Percentiles rank a stretch among this genome's conserved stretches.
phyloP scores from a whole-genome alignment of 2,113 vertebrate species.

The Ornithorhynchus anatinus region DNA sequence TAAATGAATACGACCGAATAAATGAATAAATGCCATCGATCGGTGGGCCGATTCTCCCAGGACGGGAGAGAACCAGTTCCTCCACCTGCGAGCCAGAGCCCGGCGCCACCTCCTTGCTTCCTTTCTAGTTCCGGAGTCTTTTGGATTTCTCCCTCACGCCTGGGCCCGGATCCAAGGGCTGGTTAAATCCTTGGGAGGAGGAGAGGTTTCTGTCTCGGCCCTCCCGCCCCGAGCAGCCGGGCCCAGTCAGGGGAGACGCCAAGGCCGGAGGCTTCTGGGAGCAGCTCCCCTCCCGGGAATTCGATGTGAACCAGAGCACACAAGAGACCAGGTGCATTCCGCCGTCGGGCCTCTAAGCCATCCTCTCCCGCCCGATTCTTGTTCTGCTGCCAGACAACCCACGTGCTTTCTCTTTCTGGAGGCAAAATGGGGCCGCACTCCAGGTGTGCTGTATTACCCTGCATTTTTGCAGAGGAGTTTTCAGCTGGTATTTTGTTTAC shows the following conservation, averaged over 20 bases:
- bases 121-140: no score
- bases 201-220: constrained; percentile 23
- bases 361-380: constrained; percentile 21
- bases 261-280: constrained; percentile 26
- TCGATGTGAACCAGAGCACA: constrained; percentile 35
- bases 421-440: constrained; percentile 34
- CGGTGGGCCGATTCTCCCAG: no score
- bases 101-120: no score
- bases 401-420: constrained; percentile 44
- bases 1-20: no score
- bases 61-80: no score
- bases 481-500: constrained; percentile 62
- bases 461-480: constrained; percentile 54
- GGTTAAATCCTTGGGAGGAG: no score
- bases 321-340: constrained; percentile 41
- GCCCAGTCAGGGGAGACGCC: constrained; percentile 32
- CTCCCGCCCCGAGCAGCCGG: constrained; percentile 17
- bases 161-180: no score
- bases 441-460: constrained; percentile 53
- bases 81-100: no score
- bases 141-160: no score
- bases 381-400: constrained; percentile 35
- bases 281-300: constrained; percentile 37
- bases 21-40: no score
- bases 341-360: constrained; percentile 31